Percentiles rank a stretch among this genome's conserved stretches.
phyloP scores from a whole-genome alignment of 1,140 invertebrate species.

The Drosophila paulistorum region DNA sequence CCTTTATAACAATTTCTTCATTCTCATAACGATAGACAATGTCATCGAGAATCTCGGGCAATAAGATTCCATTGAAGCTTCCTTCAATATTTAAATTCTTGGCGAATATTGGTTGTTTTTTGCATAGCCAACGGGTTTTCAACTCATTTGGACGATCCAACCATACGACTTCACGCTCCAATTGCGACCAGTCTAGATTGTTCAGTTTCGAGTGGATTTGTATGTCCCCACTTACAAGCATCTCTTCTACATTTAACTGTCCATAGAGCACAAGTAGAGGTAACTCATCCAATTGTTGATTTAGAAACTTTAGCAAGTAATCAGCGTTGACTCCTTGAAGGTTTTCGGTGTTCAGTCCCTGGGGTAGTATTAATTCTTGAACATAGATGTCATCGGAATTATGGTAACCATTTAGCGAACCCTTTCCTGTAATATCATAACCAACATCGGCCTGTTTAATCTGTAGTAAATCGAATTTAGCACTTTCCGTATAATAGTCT shows the following conservation, averaged over 20 bases:
- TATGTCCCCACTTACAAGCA: slow-evolving; percentile 60
- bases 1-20: slow-evolving; percentile 47
- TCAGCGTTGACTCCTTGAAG: slow-evolving; percentile 57
- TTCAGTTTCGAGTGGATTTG: slow-evolving; percentile 48
- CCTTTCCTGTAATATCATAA: slow-evolving; percentile 47
- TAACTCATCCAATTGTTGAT: slow-evolving; percentile 62
- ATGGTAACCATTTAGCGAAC: slow-evolving; percentile 49
- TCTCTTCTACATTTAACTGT: slow-evolving; percentile 64
- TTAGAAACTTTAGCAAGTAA: slow-evolving; percentile 54
- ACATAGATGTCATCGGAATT: slow-evolving; percentile 47
- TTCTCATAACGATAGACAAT: slow-evolving; percentile 49
- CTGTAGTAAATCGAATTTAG: slow-evolving; percentile 39
- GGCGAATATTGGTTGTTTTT: slow-evolving; percentile 39
- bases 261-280: slow-evolving; percentile 72
- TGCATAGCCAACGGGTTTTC: slow-evolving; percentile 50
- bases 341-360: slow-evolving; percentile 46
- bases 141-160: slow-evolving; percentile 67
- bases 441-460: slow-evolving; percentile 45
- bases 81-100: slow-evolving; percentile 56
- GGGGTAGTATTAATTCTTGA: slow-evolving; percentile 60
- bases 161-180: slow-evolving; percentile 70
- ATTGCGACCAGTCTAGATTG: slow-evolving; percentile 33
- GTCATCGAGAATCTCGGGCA: slow-evolving; percentile 62
- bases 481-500: slow-evolving; percentile 46
- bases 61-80: slow-evolving; percentile 53